A percentile compares a stretch with the other conserved stretches of the same genome.
Evolutionary conservation across 1,140 invertebrate species (phyloP).

Genomic region (Sycobia sp.): DNA sequence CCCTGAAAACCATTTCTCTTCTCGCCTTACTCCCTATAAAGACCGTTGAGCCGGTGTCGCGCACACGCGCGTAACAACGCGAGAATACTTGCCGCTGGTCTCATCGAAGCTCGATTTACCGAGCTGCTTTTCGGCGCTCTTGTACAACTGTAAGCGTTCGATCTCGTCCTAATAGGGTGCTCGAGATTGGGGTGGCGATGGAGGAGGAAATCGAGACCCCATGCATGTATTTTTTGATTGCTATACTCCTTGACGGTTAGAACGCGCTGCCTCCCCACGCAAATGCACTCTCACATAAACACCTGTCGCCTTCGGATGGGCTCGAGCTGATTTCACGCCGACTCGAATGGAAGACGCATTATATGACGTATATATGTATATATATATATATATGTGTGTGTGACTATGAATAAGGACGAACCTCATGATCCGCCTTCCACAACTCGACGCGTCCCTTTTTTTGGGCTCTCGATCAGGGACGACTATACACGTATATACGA

Average conservation of each 20-base stretch:
- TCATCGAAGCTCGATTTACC: slow-evolving; percentile 15
- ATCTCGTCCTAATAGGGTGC: not conserved
- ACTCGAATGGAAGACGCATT: slow-evolving; percentile 5
- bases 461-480: slow-evolving; percentile 8
- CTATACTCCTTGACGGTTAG: too few species aligned
- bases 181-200: not conserved
- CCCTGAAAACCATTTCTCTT: too few species aligned
- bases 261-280: not conserved
- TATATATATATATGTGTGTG: slow-evolving; percentile 1
- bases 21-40: too few species aligned
- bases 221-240: slow-evolving; percentile 31
- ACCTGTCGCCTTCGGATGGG: slow-evolving; percentile 9
- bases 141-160: slow-evolving; percentile 14
- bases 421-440: too few species aligned
- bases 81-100: too few species aligned
- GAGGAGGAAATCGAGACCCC: slow-evolving; percentile 8
- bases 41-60: too few species aligned
- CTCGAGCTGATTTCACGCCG: slow-evolving; percentile 23
- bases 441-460: slow-evolving; percentile 2
- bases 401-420: too few species aligned
- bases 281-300: not conserved
- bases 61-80: too few species aligned
- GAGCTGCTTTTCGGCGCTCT: not conserved
- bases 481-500: too few species aligned
- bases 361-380: slow-evolving; percentile 25